Evolutionary conservation across 1,140 invertebrate genomes (phyloP), one percentile per base, ranked within the genome.

Genomic region (Euglossa dilemma): DNA sequence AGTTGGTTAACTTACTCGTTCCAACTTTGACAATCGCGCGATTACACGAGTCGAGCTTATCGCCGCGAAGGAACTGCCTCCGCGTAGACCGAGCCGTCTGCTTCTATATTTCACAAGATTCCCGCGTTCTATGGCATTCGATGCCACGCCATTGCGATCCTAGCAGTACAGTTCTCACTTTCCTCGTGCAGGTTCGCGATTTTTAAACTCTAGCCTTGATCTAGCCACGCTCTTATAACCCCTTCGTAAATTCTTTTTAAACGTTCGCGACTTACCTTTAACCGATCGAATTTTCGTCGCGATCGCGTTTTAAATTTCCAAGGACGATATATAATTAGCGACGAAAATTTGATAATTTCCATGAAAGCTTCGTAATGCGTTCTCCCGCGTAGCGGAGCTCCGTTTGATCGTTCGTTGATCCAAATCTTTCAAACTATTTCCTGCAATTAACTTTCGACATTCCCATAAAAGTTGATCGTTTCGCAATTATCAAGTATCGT

Each of bases 241-340:
- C 70, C 18, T n/a, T 56, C 70, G 47, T 74, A 74, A 81, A 74
- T 81, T 56, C 50, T 61, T 64, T 36, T 64, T 36, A n/a, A 28
- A 4, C 47, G 47, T n/a, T 12, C 20, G n/a, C 28, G 63, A 54
- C 59, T 66, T 45, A 16, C 28, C 20, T 63, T 9, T 6, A 6
- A 63, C 45, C 67, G 28, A n/a, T n/a, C n/a, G n/a, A n/a, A n/a
- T n/a, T n/a, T n/a, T n/a, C n/a, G n/a, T n/a, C 11, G 7, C 12
- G 36, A 25, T 18, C 14, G 43, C 23, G 12, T 20, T 12, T 9
- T 11, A 57, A n/a, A 4, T 45, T 14, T 1, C 23, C 7, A 43
- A 36, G 20, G 20, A 7, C n/a, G 16, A 1, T 6, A 63, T 25
- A 16, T 16, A 28, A 18, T 18, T 8, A 18, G 25, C 18, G 59